phyloP scores from a whole-genome alignment of 1,140 invertebrate species.

The Caerostris extrusa region DNA sequence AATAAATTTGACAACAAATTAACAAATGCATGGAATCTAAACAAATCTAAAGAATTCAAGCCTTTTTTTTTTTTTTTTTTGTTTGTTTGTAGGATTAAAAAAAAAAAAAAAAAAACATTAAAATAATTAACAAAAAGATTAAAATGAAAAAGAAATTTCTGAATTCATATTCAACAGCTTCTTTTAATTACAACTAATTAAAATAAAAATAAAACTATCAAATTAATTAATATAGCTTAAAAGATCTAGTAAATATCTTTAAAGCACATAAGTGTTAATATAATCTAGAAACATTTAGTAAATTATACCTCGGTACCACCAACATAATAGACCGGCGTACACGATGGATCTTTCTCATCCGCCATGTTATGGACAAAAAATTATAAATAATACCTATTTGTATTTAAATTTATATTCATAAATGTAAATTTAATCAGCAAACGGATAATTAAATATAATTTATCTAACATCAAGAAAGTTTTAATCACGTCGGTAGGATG shows the following conservation, averaged over 20 bases:
- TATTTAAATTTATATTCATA: slow-evolving; percentile 7
- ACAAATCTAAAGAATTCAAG: too few species aligned
- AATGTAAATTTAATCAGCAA: background rate
- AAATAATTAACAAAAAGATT: background rate
- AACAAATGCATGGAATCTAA: too few species aligned
- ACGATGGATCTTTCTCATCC: slow-evolving; percentile 75
- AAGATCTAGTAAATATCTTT: too few species aligned
- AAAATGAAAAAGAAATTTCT: background rate
- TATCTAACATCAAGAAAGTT: background rate
- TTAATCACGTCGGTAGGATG: background rate
- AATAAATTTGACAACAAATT: too few species aligned
- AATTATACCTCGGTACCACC: slow-evolving; percentile 70
- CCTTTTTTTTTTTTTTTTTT: too few species aligned
- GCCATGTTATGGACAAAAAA: slow-evolving; percentile 44
- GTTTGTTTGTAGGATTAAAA: too few species aligned
- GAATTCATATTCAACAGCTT: background rate
- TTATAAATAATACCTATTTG: background rate
- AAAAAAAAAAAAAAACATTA: too few species aligned
- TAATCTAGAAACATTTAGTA: background rate
- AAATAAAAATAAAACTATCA: background rate
- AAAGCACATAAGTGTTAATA: too few species aligned
- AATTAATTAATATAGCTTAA: background rate
- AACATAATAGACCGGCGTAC: slow-evolving; percentile 76
- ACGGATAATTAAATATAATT: background rate
- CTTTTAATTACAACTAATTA: background rate